Base-by-base conservation (phyloP, 2,888 invertebrate genomes). In the Tuta absoluta region DNA sequence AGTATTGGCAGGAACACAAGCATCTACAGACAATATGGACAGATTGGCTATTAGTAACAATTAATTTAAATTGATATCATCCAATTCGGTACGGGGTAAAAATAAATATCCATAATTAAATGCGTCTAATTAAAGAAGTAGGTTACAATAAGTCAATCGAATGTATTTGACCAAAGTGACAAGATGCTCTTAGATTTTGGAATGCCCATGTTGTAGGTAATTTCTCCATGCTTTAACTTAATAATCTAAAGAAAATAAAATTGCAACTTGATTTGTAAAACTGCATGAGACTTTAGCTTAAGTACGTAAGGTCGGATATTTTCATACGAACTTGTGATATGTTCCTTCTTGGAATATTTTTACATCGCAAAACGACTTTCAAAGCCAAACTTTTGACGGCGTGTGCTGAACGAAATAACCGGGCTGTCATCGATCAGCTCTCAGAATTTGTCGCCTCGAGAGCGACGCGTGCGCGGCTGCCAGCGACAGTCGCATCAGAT, bases 401-500 rank as follows among this genome's bases (percentile, higher is more conserved):
- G 33, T 19, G 61, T 17, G 33, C 33, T 41, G 38, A 51, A 53
- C 51, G 53, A 64, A 45, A 38, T 64, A 33, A 65, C 62, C 17
- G 17, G 37, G n/a, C 65, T 73, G 71, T 73, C 74, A 73, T 68
- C 68, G 64, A 68, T 64, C 49, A 68, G 65, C 66, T 65, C 66
- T 68, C 62, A 74, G 75, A 81, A 85, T 81, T 80, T 79, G 79
- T 79, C 84, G 80, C 76, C 81, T 78, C 79, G 82, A 72, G 67
- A 75, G 72, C 75, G 75, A 86, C 83, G 81, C 71, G 69, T 63
- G 66, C 56, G 65, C 60, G 60, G 63, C 63, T 84, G 86, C 86
- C 86, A 86, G 83, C 81, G 79, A 78, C 80, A 81, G 81, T 76
- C 80, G 76, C 74, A 53, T 75, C 79, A 78, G 82, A 77, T 76